phyloP scores from a whole-genome alignment of 2,113 vertebrate genomes.

The Tympanuchus pallidicinctus region DNA sequence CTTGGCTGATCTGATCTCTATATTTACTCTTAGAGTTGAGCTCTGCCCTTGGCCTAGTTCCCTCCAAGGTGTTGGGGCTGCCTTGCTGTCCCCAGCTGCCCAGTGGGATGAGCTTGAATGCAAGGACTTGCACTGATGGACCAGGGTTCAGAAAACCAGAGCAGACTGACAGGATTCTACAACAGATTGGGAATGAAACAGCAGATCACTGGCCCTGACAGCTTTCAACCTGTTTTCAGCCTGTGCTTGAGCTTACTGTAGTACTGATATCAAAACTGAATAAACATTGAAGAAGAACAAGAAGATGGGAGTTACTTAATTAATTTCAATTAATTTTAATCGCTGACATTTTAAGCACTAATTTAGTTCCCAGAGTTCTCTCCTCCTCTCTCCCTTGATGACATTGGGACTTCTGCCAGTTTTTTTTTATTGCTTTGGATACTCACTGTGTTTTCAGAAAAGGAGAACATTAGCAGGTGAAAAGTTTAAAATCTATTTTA shows the following conservation, averaged over 20 bases:
- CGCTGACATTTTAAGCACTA: slow-evolving; percentile 41
- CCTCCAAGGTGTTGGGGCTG: not conserved
- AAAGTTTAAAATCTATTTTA: slow-evolving; percentile 44
- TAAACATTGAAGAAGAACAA: not conserved
- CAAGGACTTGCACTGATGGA: not conserved
- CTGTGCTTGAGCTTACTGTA: not conserved
- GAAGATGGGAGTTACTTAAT: not conserved
- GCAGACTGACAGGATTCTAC: fast-evolving
- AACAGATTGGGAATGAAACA: not conserved
- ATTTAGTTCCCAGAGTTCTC: not conserved
- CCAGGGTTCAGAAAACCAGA: fast-evolving
- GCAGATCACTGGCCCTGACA: not conserved
- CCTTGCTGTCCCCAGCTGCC: fast-evolving
- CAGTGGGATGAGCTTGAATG: not conserved
- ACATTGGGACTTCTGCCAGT: slow-evolving; percentile 1
- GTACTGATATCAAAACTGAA: not conserved
- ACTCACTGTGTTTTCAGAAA: slow-evolving; percentile 18
- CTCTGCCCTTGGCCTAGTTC: not conserved
- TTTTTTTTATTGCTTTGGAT: slow-evolving; percentile 12
- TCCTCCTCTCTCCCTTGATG: not conserved
- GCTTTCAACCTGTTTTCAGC: not conserved
- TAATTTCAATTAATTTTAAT: slow-evolving; percentile 65
- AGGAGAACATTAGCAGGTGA: slow-evolving; percentile 22
- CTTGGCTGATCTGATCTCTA: not conserved
- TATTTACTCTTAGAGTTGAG: not conserved